A percentile compares a stretch with the other conserved stretches of the same genome.
Conservation (phyloP, 2,888 invertebrate genomes). For the Dasysyrphus tricinctus region DNA sequence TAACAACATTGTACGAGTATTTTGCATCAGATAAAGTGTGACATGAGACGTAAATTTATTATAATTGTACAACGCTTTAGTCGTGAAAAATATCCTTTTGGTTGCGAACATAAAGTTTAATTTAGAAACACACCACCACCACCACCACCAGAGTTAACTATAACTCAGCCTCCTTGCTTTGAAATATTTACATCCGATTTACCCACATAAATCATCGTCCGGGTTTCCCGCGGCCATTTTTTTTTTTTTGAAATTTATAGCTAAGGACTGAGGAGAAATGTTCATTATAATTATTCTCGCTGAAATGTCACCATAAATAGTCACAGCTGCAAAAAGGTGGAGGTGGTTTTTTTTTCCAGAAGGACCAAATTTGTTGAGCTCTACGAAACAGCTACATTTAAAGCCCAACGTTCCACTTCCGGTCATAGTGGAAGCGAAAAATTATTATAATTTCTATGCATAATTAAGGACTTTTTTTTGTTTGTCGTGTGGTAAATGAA, state of each 20-base stretch:
- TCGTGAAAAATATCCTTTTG: constrained; percentile 9
- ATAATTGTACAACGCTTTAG: constrained; percentile 32
- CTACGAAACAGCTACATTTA: constrained; percentile 5
- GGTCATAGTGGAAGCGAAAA: background rate
- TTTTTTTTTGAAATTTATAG: background rate
- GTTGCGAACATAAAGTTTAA: constrained; percentile 54
- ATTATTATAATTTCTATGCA: constrained; percentile 28
- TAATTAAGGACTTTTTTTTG: constrained; percentile 11
- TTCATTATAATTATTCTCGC: constrained; percentile 55
- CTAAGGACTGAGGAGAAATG: constrained; percentile 37
- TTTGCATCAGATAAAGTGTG: constrained; percentile 42
- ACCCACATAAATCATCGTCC: constrained; percentile 58
- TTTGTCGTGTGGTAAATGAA: background rate
- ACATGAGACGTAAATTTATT: constrained; percentile 50
- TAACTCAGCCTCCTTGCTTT: constrained; percentile 1
- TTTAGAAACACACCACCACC: constrained; percentile 45
- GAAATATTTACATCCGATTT: constrained; percentile 27
- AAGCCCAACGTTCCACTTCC: background rate
- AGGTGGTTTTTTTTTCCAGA: background rate
- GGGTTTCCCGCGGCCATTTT: constrained; percentile 11
- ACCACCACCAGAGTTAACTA: background rate
- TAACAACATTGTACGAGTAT: constrained; percentile 6
- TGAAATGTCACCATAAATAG: constrained; percentile 70
- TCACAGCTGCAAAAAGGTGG: constrained; percentile 60
- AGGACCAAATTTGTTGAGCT: constrained; percentile 39